Evolutionary conservation across 1,140 invertebrate genomes (phyloP), one percentile per base, ranked within the genome.

Genomic region (Ostrea denselamellosa): DNA sequence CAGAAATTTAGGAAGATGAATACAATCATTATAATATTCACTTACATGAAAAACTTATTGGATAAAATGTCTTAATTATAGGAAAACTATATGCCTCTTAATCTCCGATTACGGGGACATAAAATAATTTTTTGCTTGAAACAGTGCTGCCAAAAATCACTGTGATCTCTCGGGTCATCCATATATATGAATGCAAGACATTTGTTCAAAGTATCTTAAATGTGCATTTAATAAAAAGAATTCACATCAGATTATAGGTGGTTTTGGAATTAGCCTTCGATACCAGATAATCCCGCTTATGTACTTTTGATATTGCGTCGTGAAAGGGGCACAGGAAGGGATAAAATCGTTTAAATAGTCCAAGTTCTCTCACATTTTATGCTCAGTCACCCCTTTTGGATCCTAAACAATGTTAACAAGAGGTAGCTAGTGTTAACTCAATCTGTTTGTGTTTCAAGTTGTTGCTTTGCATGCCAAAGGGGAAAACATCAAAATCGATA

Each of bases 381-480:
- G 5, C 19, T 19, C 17, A n/a, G 17, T 62, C 10, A 44, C 34
- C 68, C 68, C 12, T 34, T 77, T 77, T 28, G 28, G 28, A 77
- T 7, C 68, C 68, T 17, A 22, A 14, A 25, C 28, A 34, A 77
- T 77, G 68, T 25, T 28, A 25, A 77, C 17, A 77, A 62, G 28
- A 77, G 22, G 68, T 77, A 77, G 68, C 68, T 25, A 77, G 68
- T 77, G 68, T 34, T 25, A 77, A 77, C 68, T 77, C 68, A 77
- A 34, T 77, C 68, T 77, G 65, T 71, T 71, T 22, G 25, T 77
- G 68, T 77, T 77, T 77, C 28, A n/a, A n/a, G n/a, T 22, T 34
- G 68, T 77, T 77, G 25, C 68, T 77, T 77, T 77, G 25, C 68
- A 77, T 77, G 82, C 53, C 51, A 83, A 83, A 83, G 82, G 82